Base-by-base conservation (phyloP, 2,113 vertebrate species). In the Pituophis catenifer region DNA sequence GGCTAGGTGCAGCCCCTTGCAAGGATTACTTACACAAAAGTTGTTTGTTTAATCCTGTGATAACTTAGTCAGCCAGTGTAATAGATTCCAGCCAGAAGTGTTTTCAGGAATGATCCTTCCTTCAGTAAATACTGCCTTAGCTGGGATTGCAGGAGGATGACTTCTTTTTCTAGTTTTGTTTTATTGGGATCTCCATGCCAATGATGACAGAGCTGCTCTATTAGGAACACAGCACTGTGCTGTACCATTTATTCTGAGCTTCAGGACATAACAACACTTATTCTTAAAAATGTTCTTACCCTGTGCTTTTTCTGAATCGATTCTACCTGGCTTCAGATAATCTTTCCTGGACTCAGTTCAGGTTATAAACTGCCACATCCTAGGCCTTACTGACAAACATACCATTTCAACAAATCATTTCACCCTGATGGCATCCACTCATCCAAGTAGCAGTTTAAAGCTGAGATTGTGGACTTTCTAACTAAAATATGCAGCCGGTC, bases 211-310 rank as follows among this genome's bases (percentile, higher is more conserved):
- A 21, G 6, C 24, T 93, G 58, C 86, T 93, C 12, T 94, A 23
- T 38, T 91, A 91, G 91, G 90, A 93, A 54, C 65, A 93, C 65
- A 58, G 53, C 48, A 89, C 88, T 26, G 65, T 92, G 86, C 88
- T 87, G n/a, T 75, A 17, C 13, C n/a, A 33, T 75, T 33, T 75
- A 33, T 75, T 75, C 70, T 33, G 29, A 33, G 6, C 70, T 75
- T 75, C 70, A 38, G 70, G 65, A 33, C 70, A 19, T 33, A 81
- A 5, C 70, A 2, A 38, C n/a, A 21, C 70, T 38, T 81, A 19
- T 19, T 38, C 70, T 33, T 81, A 3, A 19, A 81, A 38, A 33
- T 81, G 7, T 38, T 81, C 70, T 33, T 81, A 19, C 17, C 15
- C 13, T 38, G n/a, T 75, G 70, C n/a, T 81, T 38, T 3, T 19